A percentile compares a stretch with the other conserved stretches of the same genome.
These are phyloP conservation scores for Minunthozetes semirufus DNA, from an alignment of 2,888 invertebrate species.

Conservation along the genomic window DNA sequence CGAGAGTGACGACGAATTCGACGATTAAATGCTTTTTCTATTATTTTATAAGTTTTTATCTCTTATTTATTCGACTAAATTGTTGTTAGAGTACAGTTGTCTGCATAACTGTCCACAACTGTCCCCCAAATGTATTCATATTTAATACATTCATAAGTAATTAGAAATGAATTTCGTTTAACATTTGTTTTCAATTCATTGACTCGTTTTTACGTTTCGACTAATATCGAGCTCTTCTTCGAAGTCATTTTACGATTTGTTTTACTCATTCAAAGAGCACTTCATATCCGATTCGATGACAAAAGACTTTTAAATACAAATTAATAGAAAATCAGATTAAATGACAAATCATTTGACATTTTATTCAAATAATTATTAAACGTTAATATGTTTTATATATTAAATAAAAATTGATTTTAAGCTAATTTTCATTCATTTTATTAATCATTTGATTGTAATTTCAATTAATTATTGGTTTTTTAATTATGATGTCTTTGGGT, in stretches of 20 bases:
- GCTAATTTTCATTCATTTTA: too few relatives aligned
- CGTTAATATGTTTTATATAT: too few relatives aligned
- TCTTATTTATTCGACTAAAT: not conserved
- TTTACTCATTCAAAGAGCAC: not conserved
- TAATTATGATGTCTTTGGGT: too few relatives aligned
- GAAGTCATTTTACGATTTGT: not conserved
- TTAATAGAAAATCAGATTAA: too few relatives aligned
- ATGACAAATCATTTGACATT: too few relatives aligned
- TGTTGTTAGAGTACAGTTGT: not conserved
- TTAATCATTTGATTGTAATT: too few relatives aligned
- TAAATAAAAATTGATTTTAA: too few relatives aligned
- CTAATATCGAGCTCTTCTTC: not conserved
- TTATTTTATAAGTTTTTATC: not conserved
- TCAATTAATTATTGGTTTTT: too few relatives aligned
- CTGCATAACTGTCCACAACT: not conserved
- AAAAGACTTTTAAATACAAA: not conserved
- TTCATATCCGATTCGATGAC: not conserved
- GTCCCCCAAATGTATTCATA: too few relatives aligned
- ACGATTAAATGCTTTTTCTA: conserved; percentile 2
- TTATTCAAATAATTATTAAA: too few relatives aligned
- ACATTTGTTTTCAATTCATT: not conserved
- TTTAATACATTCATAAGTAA: too few relatives aligned
- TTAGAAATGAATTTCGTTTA: too few relatives aligned
- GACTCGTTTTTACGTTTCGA: not conserved
- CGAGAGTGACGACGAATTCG: conserved; percentile 41